Conservation (phyloP, 2,888 invertebrate species). For the Acleris literana region DNA sequence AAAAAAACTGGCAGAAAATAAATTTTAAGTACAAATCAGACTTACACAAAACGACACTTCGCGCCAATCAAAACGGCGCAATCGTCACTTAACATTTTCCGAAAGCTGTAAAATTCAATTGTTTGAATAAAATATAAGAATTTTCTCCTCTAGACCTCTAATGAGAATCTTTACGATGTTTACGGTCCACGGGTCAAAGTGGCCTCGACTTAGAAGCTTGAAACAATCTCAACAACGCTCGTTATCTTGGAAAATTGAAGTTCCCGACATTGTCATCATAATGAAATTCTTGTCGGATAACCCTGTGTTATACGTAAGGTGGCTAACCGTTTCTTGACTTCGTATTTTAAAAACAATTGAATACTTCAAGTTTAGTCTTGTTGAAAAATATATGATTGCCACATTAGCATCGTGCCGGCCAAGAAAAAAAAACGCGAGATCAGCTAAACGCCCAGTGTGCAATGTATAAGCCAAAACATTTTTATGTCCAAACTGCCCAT, state of each 20-base stretch:
- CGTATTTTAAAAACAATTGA: background rate
- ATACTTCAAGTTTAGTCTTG: background rate
- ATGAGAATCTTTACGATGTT: constrained; percentile 72
- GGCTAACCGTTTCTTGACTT: constrained; percentile 13
- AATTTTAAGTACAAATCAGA: background rate
- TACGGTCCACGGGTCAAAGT: constrained; percentile 77
- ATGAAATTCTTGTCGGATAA: constrained; percentile 73
- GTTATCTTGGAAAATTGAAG: constrained; percentile 76
- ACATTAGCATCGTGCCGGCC: too few relatives aligned
- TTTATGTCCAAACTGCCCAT: too few relatives aligned
- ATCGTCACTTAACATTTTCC: constrained; percentile 27
- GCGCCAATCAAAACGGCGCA: constrained; percentile 15
- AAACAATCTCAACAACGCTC: constrained; percentile 73
- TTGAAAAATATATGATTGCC: too few relatives aligned
- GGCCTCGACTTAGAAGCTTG: constrained; percentile 65
- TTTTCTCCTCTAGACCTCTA: constrained; percentile 66
- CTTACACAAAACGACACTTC: constrained; percentile 3
- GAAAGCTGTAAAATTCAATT: constrained; percentile 43
- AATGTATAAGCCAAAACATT: too few relatives aligned
- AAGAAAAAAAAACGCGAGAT: too few relatives aligned
- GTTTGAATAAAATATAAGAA: constrained; percentile 54
- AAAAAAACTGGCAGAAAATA: background rate
- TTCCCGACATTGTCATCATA: constrained; percentile 75
- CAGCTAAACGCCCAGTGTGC: too few relatives aligned
- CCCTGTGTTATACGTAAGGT: constrained; percentile 41